Evolutionary conservation across 2,888 invertebrate species (phyloP), one percentile per base, ranked within the genome.

Genomic region (Sicus ferrugineus): DNA sequence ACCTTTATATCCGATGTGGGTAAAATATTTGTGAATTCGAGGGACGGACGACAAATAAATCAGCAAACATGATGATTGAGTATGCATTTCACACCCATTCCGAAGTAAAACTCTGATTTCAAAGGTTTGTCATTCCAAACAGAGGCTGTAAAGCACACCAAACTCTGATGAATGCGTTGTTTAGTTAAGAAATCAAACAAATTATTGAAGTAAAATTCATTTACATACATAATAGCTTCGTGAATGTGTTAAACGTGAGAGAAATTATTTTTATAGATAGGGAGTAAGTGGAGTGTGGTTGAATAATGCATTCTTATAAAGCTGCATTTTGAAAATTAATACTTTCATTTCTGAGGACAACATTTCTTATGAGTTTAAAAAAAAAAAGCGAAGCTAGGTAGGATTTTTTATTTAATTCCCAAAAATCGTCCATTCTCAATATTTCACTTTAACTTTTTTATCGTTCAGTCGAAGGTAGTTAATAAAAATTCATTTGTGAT

Each of bases 31-130:
- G 26, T 23, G 14, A 38, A 30, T n/a, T 61, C 14, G 38, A 14
- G 21, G 23, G 19, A 26, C 11, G 42, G 23, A 34, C 3, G 59
- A 23, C 26, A 28, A 54, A 54, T 9, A 9, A n/a, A 46, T 9
- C 14, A 3, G 19, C 7, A 2, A 21, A 23, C 23, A 52, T 54
- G 28, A 61, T 34, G 42, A 26, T 11, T 16, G 26, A 7, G 1
- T 21, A 23, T n/a, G 42, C 61, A 61, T 38, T 23, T 38, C 38
- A 42, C 42, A 23, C 21, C 38, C 61, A 61, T 38, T 61, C 38
- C 11, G 54, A 11, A 26, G 14, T 14, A 9, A 3, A 19, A 42
- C n/a, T 16, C 42, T n/a, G n/a, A 42, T n/a, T 42, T 7, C 14
- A 56, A 26, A n/a, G 30, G 26, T n/a, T 23, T 23, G 23, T 23